A percentile compares a stretch with the other conserved stretches of the same genome.
Evolutionary conservation across 2,888 invertebrate genomes (phyloP).

Genomic region (Lithophane semibrunnea): DNA sequence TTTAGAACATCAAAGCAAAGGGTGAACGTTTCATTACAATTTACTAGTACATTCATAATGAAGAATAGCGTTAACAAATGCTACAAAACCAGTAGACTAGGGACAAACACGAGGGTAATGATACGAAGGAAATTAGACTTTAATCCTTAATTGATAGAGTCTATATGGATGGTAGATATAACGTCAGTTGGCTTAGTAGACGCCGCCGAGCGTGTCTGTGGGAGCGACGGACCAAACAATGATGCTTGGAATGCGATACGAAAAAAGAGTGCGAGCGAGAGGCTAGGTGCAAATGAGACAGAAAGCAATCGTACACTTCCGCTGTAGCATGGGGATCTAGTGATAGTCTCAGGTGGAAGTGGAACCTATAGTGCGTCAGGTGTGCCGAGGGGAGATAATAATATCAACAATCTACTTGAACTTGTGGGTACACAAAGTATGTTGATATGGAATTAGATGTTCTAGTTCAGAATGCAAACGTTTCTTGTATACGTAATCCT

Average conservation of each 20-base stretch:
- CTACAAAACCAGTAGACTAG: slow-evolving; percentile 59
- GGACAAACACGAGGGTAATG: slow-evolving; percentile 20
- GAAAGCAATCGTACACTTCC: slow-evolving; percentile 76
- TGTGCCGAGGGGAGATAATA: slow-evolving; percentile 14
- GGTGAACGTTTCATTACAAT: slow-evolving; percentile 58
- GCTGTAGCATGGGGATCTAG: slow-evolving; percentile 64
- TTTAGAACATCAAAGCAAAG: slow-evolving; percentile 47
- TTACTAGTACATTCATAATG: slow-evolving; percentile 62
- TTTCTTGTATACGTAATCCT: slow-evolving; percentile 5
- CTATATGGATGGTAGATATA: slow-evolving; percentile 60
- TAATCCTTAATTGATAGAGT: slow-evolving; percentile 67
- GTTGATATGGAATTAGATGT: slow-evolving; percentile 1
- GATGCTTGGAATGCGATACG: slow-evolving; percentile 85
- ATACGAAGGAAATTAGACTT: slow-evolving; percentile 58
- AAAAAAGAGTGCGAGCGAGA: slow-evolving; percentile 77
- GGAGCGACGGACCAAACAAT: slow-evolving; percentile 84
- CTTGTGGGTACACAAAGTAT: not conserved
- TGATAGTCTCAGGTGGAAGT: slow-evolving; percentile 66
- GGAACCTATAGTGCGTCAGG: slow-evolving; percentile 34
- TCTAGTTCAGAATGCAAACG: not conserved
- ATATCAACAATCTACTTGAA: slow-evolving; percentile 19
- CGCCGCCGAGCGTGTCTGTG: slow-evolving; percentile 81
- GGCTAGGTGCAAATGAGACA: slow-evolving; percentile 65
- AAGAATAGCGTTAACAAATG: slow-evolving; percentile 65
- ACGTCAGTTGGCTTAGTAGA: slow-evolving; percentile 60